phyloP scores from a whole-genome alignment of 2,113 vertebrate genomes.

The Stercorarius parasiticus region DNA sequence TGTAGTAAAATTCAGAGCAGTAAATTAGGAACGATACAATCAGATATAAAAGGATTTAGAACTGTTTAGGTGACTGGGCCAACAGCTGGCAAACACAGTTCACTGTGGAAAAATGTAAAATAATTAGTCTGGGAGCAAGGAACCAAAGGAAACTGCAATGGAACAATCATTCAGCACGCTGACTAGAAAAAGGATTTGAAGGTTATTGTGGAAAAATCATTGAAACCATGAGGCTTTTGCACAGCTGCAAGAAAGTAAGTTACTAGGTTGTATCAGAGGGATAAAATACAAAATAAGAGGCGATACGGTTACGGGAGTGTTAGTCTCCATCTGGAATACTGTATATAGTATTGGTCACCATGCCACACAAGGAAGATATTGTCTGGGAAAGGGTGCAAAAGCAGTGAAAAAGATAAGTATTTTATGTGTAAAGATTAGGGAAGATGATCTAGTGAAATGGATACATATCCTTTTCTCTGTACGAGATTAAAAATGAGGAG shows the following conservation, averaged over 20 bases:
- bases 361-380: constrained; percentile 43
- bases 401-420: neutral
- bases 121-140: constrained; percentile 82
- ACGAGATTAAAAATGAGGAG: neutral
- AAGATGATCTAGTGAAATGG: neutral
- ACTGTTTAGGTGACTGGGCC: constrained; percentile 74
- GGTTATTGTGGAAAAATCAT: constrained; percentile 83
- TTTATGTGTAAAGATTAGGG: neutral
- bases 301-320: constrained; percentile 53
- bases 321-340: constrained; percentile 66
- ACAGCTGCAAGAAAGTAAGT: constrained; percentile 80
- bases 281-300: constrained; percentile 76
- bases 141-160: constrained; percentile 71
- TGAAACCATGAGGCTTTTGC: constrained; percentile 76
- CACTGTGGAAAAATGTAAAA: constrained; percentile 83
- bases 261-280: constrained; percentile 70
- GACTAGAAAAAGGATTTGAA: constrained; percentile 80
- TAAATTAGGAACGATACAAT: constrained; percentile 48
- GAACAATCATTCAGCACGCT: constrained; percentile 79
- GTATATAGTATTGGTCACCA: constrained; percentile 12
- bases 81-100: constrained; percentile 77
- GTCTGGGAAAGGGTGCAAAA: neutral
- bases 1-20: constrained; percentile 38
- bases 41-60: constrained; percentile 63
- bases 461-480: neutral